A percentile compares a stretch with the other conserved stretches of the same genome.
Evolutionary conservation across 2,113 vertebrate species (phyloP).

Genomic region (Callospermophilus lateralis): DNA sequence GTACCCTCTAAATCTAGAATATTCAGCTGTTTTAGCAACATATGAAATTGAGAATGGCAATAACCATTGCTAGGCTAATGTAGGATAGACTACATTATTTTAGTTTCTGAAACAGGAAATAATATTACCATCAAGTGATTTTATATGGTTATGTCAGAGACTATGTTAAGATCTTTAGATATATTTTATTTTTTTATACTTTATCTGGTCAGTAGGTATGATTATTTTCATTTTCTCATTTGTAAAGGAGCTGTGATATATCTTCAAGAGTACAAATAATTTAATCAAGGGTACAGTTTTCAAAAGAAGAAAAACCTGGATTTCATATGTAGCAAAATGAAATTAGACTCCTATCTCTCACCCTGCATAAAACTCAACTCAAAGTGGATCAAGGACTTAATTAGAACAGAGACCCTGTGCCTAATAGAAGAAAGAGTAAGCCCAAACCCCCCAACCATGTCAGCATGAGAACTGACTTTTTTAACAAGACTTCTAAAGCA

Average conservation of each 20-base stretch:
- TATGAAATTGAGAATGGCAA: not conserved
- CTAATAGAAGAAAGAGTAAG: too few species aligned
- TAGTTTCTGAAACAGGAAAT: conserved; percentile 3
- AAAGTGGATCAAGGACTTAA: too few species aligned
- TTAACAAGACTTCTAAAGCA: too few species aligned
- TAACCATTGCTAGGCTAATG: not conserved
- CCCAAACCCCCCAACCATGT: too few species aligned
- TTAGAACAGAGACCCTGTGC: too few species aligned
- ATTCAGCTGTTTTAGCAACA: not conserved
- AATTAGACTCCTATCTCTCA: too few species aligned
- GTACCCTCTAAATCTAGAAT: not conserved
- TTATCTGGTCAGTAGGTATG: not conserved
- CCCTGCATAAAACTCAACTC: too few species aligned
- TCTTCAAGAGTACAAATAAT: not conserved
- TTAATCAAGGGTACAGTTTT: not conserved
- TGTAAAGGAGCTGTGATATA: not conserved
- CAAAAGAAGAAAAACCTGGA: not conserved
- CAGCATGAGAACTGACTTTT: too few species aligned
- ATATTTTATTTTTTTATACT: conserved; percentile 12
- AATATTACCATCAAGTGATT: conserved; percentile 33
- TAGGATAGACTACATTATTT: not conserved
- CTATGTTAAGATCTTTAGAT: not conserved
- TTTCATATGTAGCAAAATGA: not conserved
- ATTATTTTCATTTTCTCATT: not conserved
- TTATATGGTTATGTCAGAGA: not conserved